Base-by-base conservation (phyloP, 2,797 vertebrate species). In the Chanos chanos region DNA sequence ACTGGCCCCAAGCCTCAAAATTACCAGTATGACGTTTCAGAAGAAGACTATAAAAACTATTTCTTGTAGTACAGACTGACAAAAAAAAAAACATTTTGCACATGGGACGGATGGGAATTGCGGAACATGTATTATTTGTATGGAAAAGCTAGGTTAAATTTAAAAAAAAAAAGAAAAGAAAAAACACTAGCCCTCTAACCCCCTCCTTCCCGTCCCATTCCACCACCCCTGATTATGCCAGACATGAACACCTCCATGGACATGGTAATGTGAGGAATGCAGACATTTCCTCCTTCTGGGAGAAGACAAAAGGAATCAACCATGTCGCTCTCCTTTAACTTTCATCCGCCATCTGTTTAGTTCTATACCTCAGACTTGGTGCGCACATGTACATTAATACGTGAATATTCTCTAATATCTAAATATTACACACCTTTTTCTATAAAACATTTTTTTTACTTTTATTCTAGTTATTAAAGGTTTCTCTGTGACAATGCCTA, bases 191-290 rank as follows among this genome's bases (percentile, higher is more conserved):
- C n/a, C n/a, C n/a, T n/a, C 49, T 12, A n/a, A 33, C 22, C 4
- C 57, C 56, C 55, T 51, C 25, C 41, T 56, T 64, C 67, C 69
- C 67, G 60, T 72, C 67, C 48, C n/a, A 34, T 40, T 60, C 51
- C 39, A 48, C 55, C 15, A 65, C 68, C 75, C 16, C n/a, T n/a
- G n/a, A 59, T 77, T 62, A 64, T 80, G 74, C 76, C 82, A 75
- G 72, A 74, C 64, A 69, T 66, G 75, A 74, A 75, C 74, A 72
- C 84, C 78, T 81, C 83, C 78, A 87, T 89, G 88, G 81, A 87
- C 87, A 89, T 89, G 89, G 81, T 90, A 90, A 92, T 90, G 85
- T 79, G 74, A 87, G 87, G 89, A 91, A 92, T 91, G 89, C 36
- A 65, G 82, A 83, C 84, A 90, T 89, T 91, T 92, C 89, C 89